Percentiles rank a stretch among this genome's conserved stretches.
phyloP scores from a whole-genome alignment of 2,113 vertebrate genomes.

The Bujurquina vittata region DNA sequence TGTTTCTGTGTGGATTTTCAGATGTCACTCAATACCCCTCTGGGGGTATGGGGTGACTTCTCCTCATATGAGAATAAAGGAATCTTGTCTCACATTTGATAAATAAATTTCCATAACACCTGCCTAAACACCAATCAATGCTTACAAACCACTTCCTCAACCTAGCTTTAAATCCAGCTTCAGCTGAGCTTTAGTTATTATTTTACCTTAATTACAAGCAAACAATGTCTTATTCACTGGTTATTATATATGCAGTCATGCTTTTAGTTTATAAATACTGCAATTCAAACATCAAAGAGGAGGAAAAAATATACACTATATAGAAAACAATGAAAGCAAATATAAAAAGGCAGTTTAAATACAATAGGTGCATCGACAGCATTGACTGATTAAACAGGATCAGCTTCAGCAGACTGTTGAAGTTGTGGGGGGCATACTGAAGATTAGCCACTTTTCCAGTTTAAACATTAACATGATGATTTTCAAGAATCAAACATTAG shows the following conservation, averaged over 20 bases:
- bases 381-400: background rate
- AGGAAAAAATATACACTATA: background rate
- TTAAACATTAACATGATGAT: background rate
- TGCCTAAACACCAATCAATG: background rate
- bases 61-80: no score
- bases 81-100: no score
- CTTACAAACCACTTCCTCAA: background rate
- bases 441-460: no score
- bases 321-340: background rate
- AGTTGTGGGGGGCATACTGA: no score
- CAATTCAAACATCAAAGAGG: background rate
- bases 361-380: no score
- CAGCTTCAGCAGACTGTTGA: rapidly evolving
- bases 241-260: no score
- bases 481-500: background rate
- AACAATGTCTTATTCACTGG: background rate
- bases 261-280: background rate
- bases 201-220: background rate
- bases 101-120: no score
- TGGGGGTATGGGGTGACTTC: no score
- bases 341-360: background rate
- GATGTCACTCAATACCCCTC: no score
- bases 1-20: no score
- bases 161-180: background rate
- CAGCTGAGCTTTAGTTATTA: no score